These are phyloP conservation scores for Drosophila histrio DNA, from an alignment of 2,888 invertebrate species.

Conservation along the genomic window DNA sequence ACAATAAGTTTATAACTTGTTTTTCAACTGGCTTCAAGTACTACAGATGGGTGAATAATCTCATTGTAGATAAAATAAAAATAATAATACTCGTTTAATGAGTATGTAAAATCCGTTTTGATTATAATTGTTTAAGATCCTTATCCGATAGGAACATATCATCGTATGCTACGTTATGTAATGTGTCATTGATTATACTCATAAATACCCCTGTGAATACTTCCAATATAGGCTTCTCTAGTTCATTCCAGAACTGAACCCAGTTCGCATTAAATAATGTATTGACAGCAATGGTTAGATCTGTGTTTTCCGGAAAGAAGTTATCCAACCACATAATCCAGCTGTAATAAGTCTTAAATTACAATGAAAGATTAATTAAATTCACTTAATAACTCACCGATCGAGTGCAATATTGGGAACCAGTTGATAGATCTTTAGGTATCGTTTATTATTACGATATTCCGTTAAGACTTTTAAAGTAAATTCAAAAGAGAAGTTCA, in stretches of 20 bases:
- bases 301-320: constrained; percentile 56
- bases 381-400: constrained; percentile 39
- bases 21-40: neutral
- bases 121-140: neutral
- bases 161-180: constrained; percentile 60
- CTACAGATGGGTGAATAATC: neutral
- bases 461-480: constrained; percentile 56
- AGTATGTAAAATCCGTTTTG: neutral
- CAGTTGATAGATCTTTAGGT: constrained; percentile 62
- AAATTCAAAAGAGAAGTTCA: constrained; percentile 53
- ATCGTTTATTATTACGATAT: constrained; percentile 63
- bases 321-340: constrained; percentile 62
- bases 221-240: constrained; percentile 54
- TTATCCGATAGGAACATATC: constrained; percentile 50
- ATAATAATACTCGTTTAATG: neutral
- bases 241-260: constrained; percentile 64
- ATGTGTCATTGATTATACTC: constrained; percentile 47
- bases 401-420: constrained; percentile 52
- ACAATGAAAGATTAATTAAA: neutral
- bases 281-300: constrained; percentile 51
- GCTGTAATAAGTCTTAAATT: constrained; percentile 9
- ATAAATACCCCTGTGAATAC: constrained; percentile 51
- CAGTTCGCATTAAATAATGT: constrained; percentile 56
- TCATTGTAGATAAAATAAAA: neutral
- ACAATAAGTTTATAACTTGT: neutral